Evolutionary conservation across 2,888 invertebrate genomes (phyloP).

Genomic region (Cryptocheilus praepositus): DNA sequence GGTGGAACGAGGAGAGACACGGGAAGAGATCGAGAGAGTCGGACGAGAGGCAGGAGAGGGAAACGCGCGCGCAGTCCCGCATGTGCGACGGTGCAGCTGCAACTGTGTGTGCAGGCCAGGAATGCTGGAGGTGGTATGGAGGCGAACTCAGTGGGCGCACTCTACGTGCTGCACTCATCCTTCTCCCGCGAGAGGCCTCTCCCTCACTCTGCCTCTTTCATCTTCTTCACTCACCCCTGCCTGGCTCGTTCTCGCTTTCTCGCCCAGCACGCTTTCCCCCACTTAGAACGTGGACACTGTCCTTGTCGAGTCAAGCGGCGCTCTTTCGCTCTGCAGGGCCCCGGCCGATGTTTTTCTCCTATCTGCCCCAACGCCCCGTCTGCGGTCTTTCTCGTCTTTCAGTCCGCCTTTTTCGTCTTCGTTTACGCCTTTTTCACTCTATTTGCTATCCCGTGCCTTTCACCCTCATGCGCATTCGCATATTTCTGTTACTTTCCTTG

Average conservation of each 20-base stretch:
- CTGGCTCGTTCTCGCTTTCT: conserved; percentile 8
- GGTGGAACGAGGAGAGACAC: conserved; percentile 11
- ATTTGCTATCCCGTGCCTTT: conserved; percentile 19
- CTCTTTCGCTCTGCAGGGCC: conserved; percentile 12
- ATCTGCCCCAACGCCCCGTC: conserved; percentile 7
- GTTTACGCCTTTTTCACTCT: conserved; percentile 16
- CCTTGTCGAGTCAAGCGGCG: background rate
- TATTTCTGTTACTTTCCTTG: conserved; percentile 9
- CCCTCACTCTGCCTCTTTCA: conserved; percentile 26
- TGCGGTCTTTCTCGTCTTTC: background rate
- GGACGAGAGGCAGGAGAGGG: conserved; percentile 20
- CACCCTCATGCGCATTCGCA: background rate
- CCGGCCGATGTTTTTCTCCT: conserved; percentile 7
- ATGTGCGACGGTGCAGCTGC: conserved; percentile 67
- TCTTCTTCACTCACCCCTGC: conserved; percentile 17
- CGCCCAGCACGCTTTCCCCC: conserved; percentile 5
- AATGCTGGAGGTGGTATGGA: conserved; percentile 69
- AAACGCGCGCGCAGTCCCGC: conserved; percentile 51
- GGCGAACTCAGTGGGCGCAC: conserved; percentile 53
- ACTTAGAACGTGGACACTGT: background rate
- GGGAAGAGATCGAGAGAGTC: conserved; percentile 10
- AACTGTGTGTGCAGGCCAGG: conserved; percentile 67
- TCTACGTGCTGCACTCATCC: conserved; percentile 30
- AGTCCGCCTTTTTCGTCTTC: conserved; percentile 8
- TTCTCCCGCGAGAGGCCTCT: background rate